These are phyloP conservation scores for Antennarius striatus DNA, from an alignment of 2,113 vertebrate species.

Conservation along the genomic window DNA sequence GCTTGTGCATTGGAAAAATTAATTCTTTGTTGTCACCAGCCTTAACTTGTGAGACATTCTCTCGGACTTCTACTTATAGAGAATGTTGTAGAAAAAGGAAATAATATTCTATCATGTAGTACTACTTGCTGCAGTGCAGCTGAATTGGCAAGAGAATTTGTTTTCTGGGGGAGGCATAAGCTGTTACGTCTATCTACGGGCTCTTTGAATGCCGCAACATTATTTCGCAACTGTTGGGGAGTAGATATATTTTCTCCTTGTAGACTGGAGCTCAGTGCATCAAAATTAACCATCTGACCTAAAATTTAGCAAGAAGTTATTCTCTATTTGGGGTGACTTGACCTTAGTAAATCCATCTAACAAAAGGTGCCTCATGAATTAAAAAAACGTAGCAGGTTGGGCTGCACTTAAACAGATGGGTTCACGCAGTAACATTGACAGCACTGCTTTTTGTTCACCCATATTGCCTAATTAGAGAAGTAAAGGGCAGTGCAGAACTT, in stretches of 20 bases:
- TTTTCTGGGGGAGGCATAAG: conserved; percentile 54
- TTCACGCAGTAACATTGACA: conserved; percentile 60
- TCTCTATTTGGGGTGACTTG: conserved; percentile 42
- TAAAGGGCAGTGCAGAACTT: conserved; percentile 17
- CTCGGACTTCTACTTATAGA: conserved; percentile 47
- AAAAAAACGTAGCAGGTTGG: conserved; percentile 72
- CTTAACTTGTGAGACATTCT: conserved; percentile 72
- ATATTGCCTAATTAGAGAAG: conserved; percentile 22
- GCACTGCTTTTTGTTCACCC: conserved; percentile 58
- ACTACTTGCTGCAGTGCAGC: conserved; percentile 81
- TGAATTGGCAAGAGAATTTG: conserved; percentile 67
- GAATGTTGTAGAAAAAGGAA: conserved; percentile 56
- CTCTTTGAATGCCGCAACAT: conserved; percentile 64
- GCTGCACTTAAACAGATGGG: conserved; percentile 78
- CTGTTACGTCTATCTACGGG: conserved; percentile 79
- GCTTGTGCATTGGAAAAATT: conserved; percentile 59
- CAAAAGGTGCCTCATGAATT: conserved; percentile 65
- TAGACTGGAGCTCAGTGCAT: conserved; percentile 46
- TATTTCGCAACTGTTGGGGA: conserved; percentile 47
- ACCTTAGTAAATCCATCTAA: conserved; percentile 39
- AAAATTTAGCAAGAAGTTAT: conserved; percentile 72
- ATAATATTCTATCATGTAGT: conserved; percentile 68
- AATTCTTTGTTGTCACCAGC: conserved; percentile 71
- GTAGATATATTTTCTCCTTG: neutral
- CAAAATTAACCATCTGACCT: conserved; percentile 51